phyloP scores from a whole-genome alignment of 2,113 vertebrate genomes.

The Vireo altiloquus region DNA sequence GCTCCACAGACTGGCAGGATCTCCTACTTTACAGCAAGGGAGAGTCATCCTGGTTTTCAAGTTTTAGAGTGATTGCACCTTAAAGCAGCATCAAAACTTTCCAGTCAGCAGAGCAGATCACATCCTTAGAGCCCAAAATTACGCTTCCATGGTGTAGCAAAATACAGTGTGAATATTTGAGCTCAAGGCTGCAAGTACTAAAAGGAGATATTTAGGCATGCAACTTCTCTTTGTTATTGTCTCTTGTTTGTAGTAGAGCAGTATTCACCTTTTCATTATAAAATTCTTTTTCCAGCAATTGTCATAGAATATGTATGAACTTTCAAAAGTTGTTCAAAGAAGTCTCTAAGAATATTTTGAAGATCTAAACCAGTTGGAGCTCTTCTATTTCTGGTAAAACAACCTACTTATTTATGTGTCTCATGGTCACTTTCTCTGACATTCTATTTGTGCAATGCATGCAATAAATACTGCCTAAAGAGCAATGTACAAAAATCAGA shows the following conservation, averaged over 20 bases:
- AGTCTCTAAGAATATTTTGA: background rate
- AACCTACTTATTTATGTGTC: background rate
- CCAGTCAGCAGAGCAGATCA: background rate
- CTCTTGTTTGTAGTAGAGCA: background rate
- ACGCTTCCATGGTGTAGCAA: background rate
- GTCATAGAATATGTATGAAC: background rate
- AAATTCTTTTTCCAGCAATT: background rate
- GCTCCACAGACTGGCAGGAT: background rate
- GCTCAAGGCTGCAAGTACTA: background rate
- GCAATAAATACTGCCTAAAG: conserved; percentile 32
- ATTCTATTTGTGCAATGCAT: background rate
- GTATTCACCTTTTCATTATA: background rate
- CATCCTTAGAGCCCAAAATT: background rate
- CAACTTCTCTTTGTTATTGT: background rate
- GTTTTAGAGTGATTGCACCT: background rate
- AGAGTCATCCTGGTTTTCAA: background rate
- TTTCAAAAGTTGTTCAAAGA: background rate
- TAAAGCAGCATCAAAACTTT: background rate
- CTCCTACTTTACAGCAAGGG: background rate
- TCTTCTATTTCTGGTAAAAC: background rate
- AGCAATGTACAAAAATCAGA: conserved; percentile 40
- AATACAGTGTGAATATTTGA: background rate
- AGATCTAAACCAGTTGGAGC: background rate
- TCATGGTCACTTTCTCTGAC: conserved; percentile 3
- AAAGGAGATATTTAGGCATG: background rate